Conservation (phyloP, 64 coral and sea anemone genomes). For the Trachythela sp. region DNA sequence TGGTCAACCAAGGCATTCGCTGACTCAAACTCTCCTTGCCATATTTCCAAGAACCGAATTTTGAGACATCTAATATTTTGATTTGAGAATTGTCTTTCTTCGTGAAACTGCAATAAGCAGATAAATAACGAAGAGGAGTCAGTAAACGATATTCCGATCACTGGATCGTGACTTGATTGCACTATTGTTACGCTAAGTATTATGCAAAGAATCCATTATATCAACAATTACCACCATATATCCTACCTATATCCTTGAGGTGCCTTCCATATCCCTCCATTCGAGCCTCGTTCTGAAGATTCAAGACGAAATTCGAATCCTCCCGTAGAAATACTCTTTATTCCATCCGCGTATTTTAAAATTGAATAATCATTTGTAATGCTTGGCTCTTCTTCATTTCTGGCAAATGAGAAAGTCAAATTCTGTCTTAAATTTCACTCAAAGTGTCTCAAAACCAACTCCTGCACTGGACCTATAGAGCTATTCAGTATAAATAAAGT, state of each 20-base stretch:
- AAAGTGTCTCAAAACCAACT: too few species aligned
- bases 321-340: constrained; percentile 75
- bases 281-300: constrained; percentile 59
- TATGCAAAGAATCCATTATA: too few species aligned
- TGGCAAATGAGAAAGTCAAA: neutral
- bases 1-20: neutral
- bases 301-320: constrained; percentile 77
- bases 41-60: neutral
- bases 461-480: neutral
- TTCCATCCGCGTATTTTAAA: constrained; percentile 63
- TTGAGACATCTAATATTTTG: neutral
- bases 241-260: constrained; percentile 79
- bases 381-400: constrained; percentile 71
- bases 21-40: neutral
- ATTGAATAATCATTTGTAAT: constrained; percentile 80
- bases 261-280: constrained; percentile 87
- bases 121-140: neutral
- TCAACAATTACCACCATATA: neutral
- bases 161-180: neutral
- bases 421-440: too few species aligned
- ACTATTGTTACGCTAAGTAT: too few species aligned
- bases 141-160: too few species aligned
- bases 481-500: neutral
- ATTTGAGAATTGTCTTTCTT: neutral
- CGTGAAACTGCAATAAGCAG: neutral